Evolutionary conservation across 2,888 invertebrate genomes (phyloP).

Genomic region (Candidula unifasciata): DNA sequence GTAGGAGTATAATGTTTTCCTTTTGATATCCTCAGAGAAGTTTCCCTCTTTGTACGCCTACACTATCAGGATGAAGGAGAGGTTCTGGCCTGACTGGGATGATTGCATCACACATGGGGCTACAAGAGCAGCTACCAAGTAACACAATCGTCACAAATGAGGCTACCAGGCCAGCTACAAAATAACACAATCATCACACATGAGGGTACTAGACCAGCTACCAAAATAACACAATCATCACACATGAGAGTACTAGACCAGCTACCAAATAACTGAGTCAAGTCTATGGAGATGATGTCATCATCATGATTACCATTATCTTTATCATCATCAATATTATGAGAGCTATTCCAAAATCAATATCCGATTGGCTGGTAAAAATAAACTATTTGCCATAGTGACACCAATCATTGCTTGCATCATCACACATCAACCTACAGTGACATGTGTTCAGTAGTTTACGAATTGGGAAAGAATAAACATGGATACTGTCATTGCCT

Average conservation of each 20-base stretch:
- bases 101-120: slow-evolving; percentile 55
- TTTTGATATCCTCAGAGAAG: background rate
- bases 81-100: slow-evolving; percentile 59
- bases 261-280: slow-evolving; percentile 1
- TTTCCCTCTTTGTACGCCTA: slow-evolving; percentile 1
- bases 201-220: slow-evolving; percentile 43
- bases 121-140: slow-evolving; percentile 47
- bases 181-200: slow-evolving; percentile 41
- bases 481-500: too few relatives aligned
- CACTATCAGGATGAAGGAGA: slow-evolving; percentile 50
- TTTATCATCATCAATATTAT: too few relatives aligned
- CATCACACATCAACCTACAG: too few relatives aligned
- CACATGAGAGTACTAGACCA: slow-evolving; percentile 50
- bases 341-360: too few relatives aligned
- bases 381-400: too few relatives aligned
- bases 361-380: too few relatives aligned
- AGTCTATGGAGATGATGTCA: background rate
- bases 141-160: slow-evolving; percentile 49
- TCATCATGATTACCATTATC: too few relatives aligned
- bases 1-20: too few relatives aligned
- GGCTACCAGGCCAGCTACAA: slow-evolving; percentile 31
- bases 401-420: too few relatives aligned
- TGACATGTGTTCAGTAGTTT: too few relatives aligned
- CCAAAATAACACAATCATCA: slow-evolving; percentile 48
- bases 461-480: too few relatives aligned